Conservation (phyloP, 2,797 vertebrate genomes). For the Apogon hyalosoma region DNA sequence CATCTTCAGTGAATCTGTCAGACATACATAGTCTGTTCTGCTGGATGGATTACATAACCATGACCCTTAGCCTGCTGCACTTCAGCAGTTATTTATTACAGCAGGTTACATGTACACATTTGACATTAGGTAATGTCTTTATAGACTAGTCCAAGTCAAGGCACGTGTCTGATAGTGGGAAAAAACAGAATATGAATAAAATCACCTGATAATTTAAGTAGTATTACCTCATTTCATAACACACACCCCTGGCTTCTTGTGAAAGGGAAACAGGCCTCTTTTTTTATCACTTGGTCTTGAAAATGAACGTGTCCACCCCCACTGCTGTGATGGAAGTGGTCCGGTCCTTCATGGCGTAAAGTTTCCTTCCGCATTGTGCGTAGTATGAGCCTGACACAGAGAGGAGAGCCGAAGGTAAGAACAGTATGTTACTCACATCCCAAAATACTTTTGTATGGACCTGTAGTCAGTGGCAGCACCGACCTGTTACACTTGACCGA, state of each 20-base stretch:
- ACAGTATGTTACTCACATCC: accelerated
- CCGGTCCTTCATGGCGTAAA: conserved; percentile 68
- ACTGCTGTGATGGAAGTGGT: conserved; percentile 41
- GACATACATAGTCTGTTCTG: conserved; percentile 17
- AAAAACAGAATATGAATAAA: accelerated
- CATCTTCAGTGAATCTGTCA: conserved; percentile 22
- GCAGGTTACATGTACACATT: conserved; percentile 6
- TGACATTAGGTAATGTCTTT: conserved; percentile 35
- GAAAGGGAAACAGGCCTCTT: accelerated
- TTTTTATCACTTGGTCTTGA: accelerated
- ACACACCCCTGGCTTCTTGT: accelerated
- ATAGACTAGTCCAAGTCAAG: conserved; percentile 20
- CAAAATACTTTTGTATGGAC: background rate
- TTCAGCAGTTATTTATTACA: conserved; percentile 47
- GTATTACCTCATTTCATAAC: accelerated
- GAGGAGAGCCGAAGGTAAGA: conserved; percentile 63
- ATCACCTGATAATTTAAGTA: accelerated
- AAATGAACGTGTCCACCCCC: conserved; percentile 27
- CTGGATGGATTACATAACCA: conserved; percentile 73
- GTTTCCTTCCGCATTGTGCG: conserved; percentile 70
- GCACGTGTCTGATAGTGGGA: background rate
- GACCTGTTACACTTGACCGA: background rate
- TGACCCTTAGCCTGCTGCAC: conserved; percentile 71
- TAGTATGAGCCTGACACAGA: conserved; percentile 47
- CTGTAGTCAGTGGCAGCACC: conserved; percentile 25